These are phyloP conservation scores for Mesorhabditis spiculigera DNA, from an alignment of 2,888 invertebrate genomes.

Conservation along the genomic window DNA sequence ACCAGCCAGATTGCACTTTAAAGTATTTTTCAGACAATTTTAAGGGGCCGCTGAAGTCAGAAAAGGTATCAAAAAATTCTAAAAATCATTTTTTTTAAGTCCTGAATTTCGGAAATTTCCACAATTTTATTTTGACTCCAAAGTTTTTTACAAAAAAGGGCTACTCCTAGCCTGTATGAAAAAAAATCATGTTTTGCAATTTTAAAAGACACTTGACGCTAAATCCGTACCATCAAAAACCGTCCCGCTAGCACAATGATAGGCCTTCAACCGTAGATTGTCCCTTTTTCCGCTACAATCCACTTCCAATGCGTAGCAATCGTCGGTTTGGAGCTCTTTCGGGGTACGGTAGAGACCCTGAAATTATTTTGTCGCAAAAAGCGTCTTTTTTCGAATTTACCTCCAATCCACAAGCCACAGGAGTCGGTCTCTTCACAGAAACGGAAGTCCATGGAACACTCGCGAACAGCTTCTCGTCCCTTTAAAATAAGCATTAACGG, in stretches of 20 bases:
- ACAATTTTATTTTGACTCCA: too few relatives aligned
- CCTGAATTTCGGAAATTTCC: too few relatives aligned
- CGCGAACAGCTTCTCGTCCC: slow-evolving; percentile 24
- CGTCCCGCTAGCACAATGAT: slow-evolving; percentile 35
- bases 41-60: neutral
- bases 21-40: neutral
- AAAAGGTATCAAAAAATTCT: neutral
- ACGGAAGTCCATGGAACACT: slow-evolving; percentile 29
- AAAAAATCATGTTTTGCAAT: too few relatives aligned
- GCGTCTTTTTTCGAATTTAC: slow-evolving; percentile 13
- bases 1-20: too few relatives aligned
- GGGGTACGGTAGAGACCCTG: slow-evolving; percentile 33
- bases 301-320: slow-evolving; percentile 41
- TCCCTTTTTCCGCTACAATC: slow-evolving; percentile 24
- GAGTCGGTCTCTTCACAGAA: slow-evolving; percentile 22
- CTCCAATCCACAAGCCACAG: slow-evolving; percentile 31
- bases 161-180: too few relatives aligned
- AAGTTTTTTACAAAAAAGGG: too few relatives aligned
- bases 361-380: slow-evolving; percentile 7
- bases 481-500: too few relatives aligned
- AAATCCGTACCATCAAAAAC: slow-evolving; percentile 42
- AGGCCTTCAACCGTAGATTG: slow-evolving; percentile 19
- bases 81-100: too few relatives aligned
- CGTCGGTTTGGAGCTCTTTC: slow-evolving; percentile 20
- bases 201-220: too few relatives aligned